These are phyloP conservation scores for Malurus leucopterus DNA, from an alignment of 2,797 vertebrate species.

Conservation along the genomic window DNA sequence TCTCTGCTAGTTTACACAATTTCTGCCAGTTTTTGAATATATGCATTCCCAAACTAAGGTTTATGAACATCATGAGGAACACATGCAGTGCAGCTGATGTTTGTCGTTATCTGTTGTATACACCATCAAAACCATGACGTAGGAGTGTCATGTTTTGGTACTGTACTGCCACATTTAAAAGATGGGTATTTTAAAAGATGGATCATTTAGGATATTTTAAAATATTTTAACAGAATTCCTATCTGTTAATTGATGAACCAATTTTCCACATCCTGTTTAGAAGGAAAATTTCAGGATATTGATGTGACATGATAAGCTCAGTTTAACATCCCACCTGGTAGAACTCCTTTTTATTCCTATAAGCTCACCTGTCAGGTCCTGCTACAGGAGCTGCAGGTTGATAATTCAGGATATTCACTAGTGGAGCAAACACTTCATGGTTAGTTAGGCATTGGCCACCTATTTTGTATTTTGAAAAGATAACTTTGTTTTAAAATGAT, in stretches of 20 bases:
- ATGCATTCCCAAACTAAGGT: conserved; percentile 9
- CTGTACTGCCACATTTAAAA: conserved; percentile 36
- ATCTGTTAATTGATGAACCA: not conserved
- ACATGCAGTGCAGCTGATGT: conserved; percentile 32
- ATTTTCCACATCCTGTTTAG: not conserved
- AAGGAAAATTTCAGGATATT: not conserved
- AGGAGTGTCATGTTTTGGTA: conserved; percentile 47
- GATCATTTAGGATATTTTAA: not conserved
- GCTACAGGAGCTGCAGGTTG: not conserved
- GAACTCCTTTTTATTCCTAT: not conserved
- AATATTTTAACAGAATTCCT: not conserved
- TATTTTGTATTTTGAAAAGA: conserved; percentile 27
- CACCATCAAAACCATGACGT: conserved; percentile 22
- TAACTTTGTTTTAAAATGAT: conserved; percentile 32
- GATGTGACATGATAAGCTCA: not conserved
- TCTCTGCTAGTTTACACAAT: not conserved
- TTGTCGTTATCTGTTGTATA: conserved; percentile 38
- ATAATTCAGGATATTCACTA: not conserved
- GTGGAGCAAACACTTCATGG: not conserved
- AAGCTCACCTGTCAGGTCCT: not conserved
- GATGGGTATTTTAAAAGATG: conserved; percentile 11
- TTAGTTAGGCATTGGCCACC: not conserved
- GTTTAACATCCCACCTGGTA: not conserved
- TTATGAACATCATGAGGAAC: conserved; percentile 30
- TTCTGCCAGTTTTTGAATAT: conserved; percentile 21